Evolutionary conservation across 2,113 vertebrate species (phyloP), one percentile per base, ranked within the genome.

Genomic region (Columba janthina): DNA sequence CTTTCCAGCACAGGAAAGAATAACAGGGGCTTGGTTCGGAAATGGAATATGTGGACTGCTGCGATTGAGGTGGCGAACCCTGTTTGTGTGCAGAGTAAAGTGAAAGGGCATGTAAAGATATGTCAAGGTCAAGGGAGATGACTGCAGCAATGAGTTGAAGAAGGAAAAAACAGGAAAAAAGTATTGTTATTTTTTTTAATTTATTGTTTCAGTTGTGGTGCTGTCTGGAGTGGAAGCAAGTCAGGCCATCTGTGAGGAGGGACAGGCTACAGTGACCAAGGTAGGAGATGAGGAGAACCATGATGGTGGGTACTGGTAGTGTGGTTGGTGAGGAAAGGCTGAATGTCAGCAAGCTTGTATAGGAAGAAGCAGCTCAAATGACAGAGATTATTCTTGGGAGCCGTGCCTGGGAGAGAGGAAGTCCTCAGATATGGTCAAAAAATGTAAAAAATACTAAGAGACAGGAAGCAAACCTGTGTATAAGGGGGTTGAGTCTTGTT

Each of bases 251-350:
- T 46, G 7, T 31, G 67, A 69, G 38, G 48, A 70, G 20, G 18
- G 31, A 48, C 50, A 80, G 44, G 34, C 25, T 80, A 34, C 28
- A 26, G 66, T n/a, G 24, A 3, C 44, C 0, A 0, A 29, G 48
- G 26, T 69, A 32, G 56, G 44, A 83, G 50, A 12, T 1, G 5
- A 83, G 40, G 36, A 60, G 9, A 60, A 11, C 28, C 1, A 4
- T 2, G 20, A n/a, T 62, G 40, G 12, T 2, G 10, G 22, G 16
- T 78, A 56, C 34, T 58, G 34, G 34, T 61, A 11, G 6, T 64
- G 20, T 18, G 57, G 26, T 5, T 67, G 10, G 16, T 57, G 11
- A 16, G 4, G 3, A 9, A 71, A 67, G 46, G 65, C 10, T 84
- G 53, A 21, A 51, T 31, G 32, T 64, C 4, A 5, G 61, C 0